Evolutionary conservation across 2,797 vertebrate genomes (phyloP).

Genomic region (Lemur catta): DNA sequence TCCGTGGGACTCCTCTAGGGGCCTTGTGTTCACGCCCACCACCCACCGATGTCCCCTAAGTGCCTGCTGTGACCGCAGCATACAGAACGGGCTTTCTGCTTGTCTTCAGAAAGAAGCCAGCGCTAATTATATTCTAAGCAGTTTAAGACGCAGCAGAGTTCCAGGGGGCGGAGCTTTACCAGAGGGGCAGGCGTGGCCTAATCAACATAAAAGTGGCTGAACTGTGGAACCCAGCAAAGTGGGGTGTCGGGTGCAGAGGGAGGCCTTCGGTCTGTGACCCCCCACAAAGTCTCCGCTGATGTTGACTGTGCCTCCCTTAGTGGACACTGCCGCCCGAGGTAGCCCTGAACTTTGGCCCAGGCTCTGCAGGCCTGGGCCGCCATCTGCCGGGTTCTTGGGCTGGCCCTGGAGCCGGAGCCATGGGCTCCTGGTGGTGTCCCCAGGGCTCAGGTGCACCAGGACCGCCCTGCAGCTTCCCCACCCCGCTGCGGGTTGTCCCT

Average conservation of each 20-base stretch:
- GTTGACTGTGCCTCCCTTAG: neutral
- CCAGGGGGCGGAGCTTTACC: neutral
- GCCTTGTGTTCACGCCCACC: neutral
- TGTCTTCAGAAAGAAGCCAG: neutral
- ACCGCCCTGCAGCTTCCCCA: neutral
- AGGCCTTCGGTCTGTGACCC: slow-evolving; percentile 21
- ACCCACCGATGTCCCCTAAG: no score
- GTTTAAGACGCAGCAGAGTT: neutral
- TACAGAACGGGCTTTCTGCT: neutral
- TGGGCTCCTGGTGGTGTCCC: neutral
- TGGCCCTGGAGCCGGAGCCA: no score
- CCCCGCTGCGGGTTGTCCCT: neutral
- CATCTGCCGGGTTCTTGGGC: neutral
- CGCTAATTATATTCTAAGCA: neutral
- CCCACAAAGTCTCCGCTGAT: neutral
- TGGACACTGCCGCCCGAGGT: neutral
- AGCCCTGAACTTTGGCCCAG: neutral
- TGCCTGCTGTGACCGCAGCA: neutral
- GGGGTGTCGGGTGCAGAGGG: neutral
- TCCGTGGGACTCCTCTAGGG: no score
- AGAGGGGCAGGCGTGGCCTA: neutral
- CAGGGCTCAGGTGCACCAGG: neutral
- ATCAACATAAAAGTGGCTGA: slow-evolving; percentile 15
- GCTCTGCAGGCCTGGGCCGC: neutral
- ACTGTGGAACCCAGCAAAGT: neutral